Percentiles rank a stretch among this genome's conserved stretches.
These are phyloP conservation scores for Dynastes tityus DNA, from an alignment of 2,888 invertebrate species.

Conservation along the genomic window DNA sequence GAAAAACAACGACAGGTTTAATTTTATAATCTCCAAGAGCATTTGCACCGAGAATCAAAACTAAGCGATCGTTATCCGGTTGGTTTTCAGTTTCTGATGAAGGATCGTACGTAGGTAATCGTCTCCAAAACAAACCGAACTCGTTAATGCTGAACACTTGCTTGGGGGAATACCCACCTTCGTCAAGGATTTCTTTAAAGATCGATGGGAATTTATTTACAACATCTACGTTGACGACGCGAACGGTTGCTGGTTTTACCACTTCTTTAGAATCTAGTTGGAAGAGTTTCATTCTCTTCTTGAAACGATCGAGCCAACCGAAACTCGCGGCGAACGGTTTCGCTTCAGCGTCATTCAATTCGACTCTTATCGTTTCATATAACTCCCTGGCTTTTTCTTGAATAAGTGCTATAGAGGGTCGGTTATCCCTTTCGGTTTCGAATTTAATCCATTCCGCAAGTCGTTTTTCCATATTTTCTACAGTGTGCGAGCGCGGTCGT, in stretches of 20 bases:
- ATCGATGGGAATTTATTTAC: slow-evolving; percentile 17
- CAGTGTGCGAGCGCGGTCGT: slow-evolving; percentile 35
- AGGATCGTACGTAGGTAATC: slow-evolving; percentile 3
- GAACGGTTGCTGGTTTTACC: no score
- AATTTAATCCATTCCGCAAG: slow-evolving; percentile 36
- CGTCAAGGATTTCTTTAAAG: slow-evolving; percentile 6
- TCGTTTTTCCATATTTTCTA: slow-evolving; percentile 38
- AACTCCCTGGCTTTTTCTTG: slow-evolving; percentile 36
- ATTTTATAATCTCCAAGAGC: slow-evolving; percentile 33
- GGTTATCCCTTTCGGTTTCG: slow-evolving; percentile 23
- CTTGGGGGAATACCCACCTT: slow-evolving; percentile 31
- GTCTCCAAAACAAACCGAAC: slow-evolving; percentile 25
- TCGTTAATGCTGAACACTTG: slow-evolving; percentile 38
- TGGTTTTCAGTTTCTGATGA: not conserved
- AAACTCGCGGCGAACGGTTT: slow-evolving; percentile 34
- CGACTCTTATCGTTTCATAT: slow-evolving; percentile 29
- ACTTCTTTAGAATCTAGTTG: slow-evolving; percentile 1
- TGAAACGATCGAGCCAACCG: slow-evolving; percentile 40
- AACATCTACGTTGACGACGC: not conserved
- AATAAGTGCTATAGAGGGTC: slow-evolving; percentile 9
- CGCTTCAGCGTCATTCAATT: slow-evolving; percentile 33
- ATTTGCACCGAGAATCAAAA: slow-evolving; percentile 33
- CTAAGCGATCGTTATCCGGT: slow-evolving; percentile 18
- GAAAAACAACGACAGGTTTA: slow-evolving; percentile 31
- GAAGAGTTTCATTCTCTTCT: slow-evolving; percentile 40